phyloP scores from a whole-genome alignment of 2,113 vertebrate species.

The Struthio camelus region DNA sequence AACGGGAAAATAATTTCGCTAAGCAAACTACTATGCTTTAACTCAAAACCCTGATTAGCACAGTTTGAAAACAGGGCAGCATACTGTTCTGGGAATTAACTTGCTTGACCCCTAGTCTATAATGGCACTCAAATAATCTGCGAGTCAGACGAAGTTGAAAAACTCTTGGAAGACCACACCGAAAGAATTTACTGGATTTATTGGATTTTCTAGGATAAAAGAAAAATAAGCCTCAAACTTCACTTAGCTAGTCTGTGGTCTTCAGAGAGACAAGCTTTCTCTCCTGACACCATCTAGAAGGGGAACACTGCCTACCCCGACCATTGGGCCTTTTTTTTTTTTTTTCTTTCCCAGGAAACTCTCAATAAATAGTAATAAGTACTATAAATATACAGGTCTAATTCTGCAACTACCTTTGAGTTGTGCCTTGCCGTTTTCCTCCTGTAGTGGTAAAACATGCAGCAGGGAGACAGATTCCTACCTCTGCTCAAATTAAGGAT shows the following conservation, averaged over 20 bases:
- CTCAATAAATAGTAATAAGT: neutral
- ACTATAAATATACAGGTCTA: neutral
- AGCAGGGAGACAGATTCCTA: neutral
- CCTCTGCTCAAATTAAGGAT: neutral
- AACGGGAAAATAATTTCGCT: constrained; percentile 66
- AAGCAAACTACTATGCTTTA: constrained; percentile 22
- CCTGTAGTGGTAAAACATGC: neutral
- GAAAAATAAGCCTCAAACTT: constrained; percentile 59
- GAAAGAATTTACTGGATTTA: constrained; percentile 72
- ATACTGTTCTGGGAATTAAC: constrained; percentile 64
- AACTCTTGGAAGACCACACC: constrained; percentile 68
- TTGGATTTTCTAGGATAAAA: constrained; percentile 68
- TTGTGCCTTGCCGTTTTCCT: neutral
- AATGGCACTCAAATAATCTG: constrained; percentile 69
- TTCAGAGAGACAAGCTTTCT: constrained; percentile 18
- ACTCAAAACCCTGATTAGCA: constrained; percentile 59
- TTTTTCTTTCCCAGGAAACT: neutral
- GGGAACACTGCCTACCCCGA: neutral
- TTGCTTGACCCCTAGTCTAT: constrained; percentile 49
- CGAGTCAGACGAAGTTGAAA: constrained; percentile 62
- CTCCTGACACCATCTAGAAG: neutral
- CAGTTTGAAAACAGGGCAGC: constrained; percentile 62
- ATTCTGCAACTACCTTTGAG: neutral
- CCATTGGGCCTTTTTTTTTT: neutral
- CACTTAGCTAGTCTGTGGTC: constrained; percentile 26